Percentiles rank a stretch among this genome's conserved stretches.
Evolutionary conservation across 2,888 invertebrate genomes (phyloP).

Genomic region (Drosophila fungiperda): DNA sequence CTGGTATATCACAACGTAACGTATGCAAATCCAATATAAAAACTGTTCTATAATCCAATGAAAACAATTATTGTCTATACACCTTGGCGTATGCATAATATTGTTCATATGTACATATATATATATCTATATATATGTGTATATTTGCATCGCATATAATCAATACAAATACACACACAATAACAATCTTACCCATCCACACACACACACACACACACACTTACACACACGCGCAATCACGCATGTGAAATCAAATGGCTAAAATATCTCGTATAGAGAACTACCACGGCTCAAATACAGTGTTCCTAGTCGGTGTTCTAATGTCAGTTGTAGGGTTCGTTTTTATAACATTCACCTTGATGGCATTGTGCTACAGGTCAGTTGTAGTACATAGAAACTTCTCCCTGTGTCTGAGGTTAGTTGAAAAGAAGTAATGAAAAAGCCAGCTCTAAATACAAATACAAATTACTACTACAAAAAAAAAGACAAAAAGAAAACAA

Average conservation of each 20-base stretch:
- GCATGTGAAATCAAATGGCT: constrained; percentile 58
- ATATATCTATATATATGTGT: constrained; percentile 18
- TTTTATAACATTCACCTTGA: constrained; percentile 99
- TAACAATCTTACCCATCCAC: constrained; percentile 9
- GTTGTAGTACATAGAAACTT: constrained; percentile 99
- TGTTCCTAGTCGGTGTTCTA: constrained; percentile 98
- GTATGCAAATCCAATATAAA: constrained; percentile 41
- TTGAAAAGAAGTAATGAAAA: constrained; percentile 92
- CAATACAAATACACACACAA: constrained; percentile 10
- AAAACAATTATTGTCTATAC: constrained; percentile 32
- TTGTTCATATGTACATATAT: constrained; percentile 32
- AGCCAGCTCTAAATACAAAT: constrained; percentile 81
- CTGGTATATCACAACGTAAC: constrained; percentile 62
- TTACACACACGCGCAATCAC: constrained; percentile 2
- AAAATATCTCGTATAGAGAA: constrained; percentile 89
- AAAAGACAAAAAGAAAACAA: constrained; percentile 39
- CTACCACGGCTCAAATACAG: constrained; percentile 98
- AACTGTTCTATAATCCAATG: constrained; percentile 10
- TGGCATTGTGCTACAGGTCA: constrained; percentile 99
- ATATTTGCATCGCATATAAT: constrained; percentile 23
- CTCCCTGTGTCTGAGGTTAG: constrained; percentile 99
- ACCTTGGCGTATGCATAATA: constrained; percentile 56
- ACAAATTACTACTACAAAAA: constrained; percentile 62
- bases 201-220: constrained; percentile 2
- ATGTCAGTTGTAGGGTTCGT: constrained; percentile 99